A percentile compares a stretch with the other conserved stretches of the same genome.
These are phyloP conservation scores for Plodia interpunctella DNA, from an alignment of 1,140 invertebrate species.

Conservation along the genomic window DNA sequence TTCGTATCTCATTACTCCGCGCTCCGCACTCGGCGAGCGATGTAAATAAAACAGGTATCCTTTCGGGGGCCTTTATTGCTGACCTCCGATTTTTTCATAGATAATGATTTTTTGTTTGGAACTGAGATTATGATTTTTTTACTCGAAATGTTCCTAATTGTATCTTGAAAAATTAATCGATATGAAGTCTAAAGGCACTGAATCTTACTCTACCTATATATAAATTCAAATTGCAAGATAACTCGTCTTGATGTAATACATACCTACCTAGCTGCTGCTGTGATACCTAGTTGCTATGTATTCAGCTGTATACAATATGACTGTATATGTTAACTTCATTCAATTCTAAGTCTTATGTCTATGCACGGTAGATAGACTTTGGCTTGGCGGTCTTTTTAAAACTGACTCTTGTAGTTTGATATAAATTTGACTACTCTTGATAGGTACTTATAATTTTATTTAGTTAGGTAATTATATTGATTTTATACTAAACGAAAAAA, in stretches of 20 bases:
- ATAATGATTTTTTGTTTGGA: conserved; percentile 31
- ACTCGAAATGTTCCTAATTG: too few relatives aligned
- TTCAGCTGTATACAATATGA: conserved; percentile 51
- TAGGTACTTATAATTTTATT: too few relatives aligned
- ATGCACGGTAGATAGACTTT: conserved; percentile 39
- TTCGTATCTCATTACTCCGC: conserved; percentile 58
- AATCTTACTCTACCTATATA: neutral
- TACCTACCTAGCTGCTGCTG: conserved; percentile 38
- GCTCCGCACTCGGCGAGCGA: conserved; percentile 53
- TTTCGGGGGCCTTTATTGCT: conserved; percentile 58
- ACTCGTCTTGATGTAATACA: conserved; percentile 21
- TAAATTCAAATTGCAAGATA: conserved; percentile 12
- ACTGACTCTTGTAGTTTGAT: conserved; percentile 31
- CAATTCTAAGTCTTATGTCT: conserved; percentile 35
- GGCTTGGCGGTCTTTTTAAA: conserved; percentile 15
- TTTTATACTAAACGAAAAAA: neutral
- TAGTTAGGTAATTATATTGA: too few relatives aligned
- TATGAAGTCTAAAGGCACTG: neutral
- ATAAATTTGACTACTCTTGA: neutral
- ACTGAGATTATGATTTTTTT: too few relatives aligned
- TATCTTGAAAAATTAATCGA: neutral
- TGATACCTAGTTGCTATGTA: conserved; percentile 50
- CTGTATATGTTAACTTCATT: conserved; percentile 37
- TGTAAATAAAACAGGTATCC: conserved; percentile 70
- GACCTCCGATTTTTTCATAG: conserved; percentile 43